Base-by-base conservation (phyloP, 2,888 invertebrate species). In the Antheraea yamamai region DNA sequence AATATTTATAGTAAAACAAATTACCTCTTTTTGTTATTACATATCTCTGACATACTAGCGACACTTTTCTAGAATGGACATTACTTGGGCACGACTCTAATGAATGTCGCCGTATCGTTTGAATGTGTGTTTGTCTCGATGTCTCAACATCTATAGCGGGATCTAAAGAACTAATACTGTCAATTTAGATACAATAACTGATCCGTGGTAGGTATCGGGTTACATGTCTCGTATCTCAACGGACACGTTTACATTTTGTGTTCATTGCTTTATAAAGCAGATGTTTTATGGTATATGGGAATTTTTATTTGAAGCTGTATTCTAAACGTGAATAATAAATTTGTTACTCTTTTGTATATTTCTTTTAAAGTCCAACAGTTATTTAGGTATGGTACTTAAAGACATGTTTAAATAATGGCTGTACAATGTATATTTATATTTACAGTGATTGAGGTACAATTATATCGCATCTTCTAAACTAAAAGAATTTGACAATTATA, bases 141-240 rank as follows among this genome's bases (percentile, higher is more conserved):
- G 79, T 30, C 64, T 66, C 64, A 12, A 30, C 26, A 77, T 79
- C 79, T 81, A 86, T 84, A 88, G 82, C 81, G 81, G 82, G 82
- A 85, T 90, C 88, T 90, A 91, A 92, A 82, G 82, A 85, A 90
- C 88, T 90, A 91, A 92, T 92, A 90, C 83, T 81, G 83, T 87
- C 91, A 88, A 89, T 92, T 92, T 91, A 87, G 89, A 86, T 85
- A 86, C 92, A 88, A 92, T 92, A 91, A 90, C 89, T 80, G 81
- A 83, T 86, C 81, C 81, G 81, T 86, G 64, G 30, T 66, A 79
- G 85, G 68, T 90, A 89, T 90, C 88, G 85, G 85, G 88, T 91
- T 91, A 89, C 88, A 82, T 76, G 78, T 79, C 79, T 80, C 84
- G 77, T 82, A 75, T 80, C 79, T 75, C 81, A 79, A 81, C 80